A percentile compares a stretch with the other conserved stretches of the same genome.
phyloP scores from a whole-genome alignment of 2,113 vertebrate species.

The Shinisaurus crocodilurus region DNA sequence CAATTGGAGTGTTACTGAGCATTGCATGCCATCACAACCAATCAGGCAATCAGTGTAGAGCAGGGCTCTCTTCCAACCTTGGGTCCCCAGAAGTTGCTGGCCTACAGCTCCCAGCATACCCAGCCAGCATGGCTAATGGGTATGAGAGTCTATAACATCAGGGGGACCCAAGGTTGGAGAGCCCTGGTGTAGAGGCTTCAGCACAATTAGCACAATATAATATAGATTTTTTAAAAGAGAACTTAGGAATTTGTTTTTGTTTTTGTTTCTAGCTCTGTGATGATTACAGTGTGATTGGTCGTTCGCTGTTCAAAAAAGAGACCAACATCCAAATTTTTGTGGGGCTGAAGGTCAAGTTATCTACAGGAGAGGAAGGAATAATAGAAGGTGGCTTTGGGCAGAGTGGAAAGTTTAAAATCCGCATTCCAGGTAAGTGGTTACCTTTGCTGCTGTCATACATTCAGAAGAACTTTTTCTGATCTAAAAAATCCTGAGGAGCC shows the following conservation, averaged over 20 bases:
- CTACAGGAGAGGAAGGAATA: constrained; percentile 89
- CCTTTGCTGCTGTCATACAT: not conserved
- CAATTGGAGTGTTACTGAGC: not conserved
- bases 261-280: constrained; percentile 84
- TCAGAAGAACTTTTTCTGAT: not conserved
- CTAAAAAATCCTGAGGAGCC: not conserved
- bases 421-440: constrained; percentile 83
- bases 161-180: no score
- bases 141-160: no score
- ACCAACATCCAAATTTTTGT: constrained; percentile 97
- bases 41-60: not conserved
- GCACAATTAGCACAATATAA: not conserved
- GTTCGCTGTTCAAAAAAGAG: constrained; percentile 97
- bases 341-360: constrained; percentile 91
- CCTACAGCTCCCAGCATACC: no score
- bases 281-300: constrained; percentile 92
- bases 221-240: not conserved
- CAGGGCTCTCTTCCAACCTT: no score
- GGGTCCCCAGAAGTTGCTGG: no score
- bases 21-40: not conserved
- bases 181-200: no score
- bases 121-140: no score
- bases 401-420: constrained; percentile 96
- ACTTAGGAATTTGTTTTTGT: not conserved
- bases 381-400: constrained; percentile 96